A percentile compares a stretch with the other conserved stretches of the same genome.
Conservation (phyloP, 2,888 invertebrate species). For the Caenorhabditis panamensis region DNA sequence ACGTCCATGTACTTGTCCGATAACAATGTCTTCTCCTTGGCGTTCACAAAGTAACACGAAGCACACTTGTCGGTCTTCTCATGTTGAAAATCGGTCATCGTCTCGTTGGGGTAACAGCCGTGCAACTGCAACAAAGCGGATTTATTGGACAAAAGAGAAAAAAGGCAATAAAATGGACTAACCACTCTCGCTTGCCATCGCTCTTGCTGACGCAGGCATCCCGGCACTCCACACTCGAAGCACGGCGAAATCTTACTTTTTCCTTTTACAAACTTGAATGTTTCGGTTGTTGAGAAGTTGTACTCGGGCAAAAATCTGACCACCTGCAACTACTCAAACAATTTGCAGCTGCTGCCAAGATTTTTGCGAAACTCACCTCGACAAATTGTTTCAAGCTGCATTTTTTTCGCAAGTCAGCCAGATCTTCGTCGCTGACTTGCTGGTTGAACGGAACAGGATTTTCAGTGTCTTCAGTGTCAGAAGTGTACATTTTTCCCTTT, state of each 20-base stretch:
- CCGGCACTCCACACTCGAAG: slow-evolving; percentile 19
- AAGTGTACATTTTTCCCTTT: slow-evolving; percentile 22
- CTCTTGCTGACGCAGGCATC: slow-evolving; percentile 17
- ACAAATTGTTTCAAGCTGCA: slow-evolving; percentile 9
- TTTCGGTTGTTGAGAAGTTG: slow-evolving; percentile 21
- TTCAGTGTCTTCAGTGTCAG: neutral
- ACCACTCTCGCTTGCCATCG: slow-evolving; percentile 44
- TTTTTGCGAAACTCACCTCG: no score
- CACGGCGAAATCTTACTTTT: neutral
- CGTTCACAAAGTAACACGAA: slow-evolving; percentile 17
- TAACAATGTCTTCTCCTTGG: neutral
- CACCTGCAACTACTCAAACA: slow-evolving; percentile 3
- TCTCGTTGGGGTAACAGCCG: slow-evolving; percentile 14
- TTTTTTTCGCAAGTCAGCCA: neutral
- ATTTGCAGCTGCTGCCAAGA: neutral
- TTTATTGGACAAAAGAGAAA: neutral
- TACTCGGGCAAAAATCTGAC: slow-evolving; percentile 26
- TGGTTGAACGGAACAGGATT: slow-evolving; percentile 22
- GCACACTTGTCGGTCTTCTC: neutral
- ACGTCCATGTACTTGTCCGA: slow-evolving; percentile 9
- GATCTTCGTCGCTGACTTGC: slow-evolving; percentile 11
- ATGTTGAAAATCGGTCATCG: slow-evolving; percentile 3
- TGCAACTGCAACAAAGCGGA: slow-evolving; percentile 23
- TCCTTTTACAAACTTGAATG: neutral
- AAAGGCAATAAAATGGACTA: neutral